These are phyloP conservation scores for Luehdorfia chinensis DNA, from an alignment of 1,140 invertebrate genomes.

Conservation along the genomic window DNA sequence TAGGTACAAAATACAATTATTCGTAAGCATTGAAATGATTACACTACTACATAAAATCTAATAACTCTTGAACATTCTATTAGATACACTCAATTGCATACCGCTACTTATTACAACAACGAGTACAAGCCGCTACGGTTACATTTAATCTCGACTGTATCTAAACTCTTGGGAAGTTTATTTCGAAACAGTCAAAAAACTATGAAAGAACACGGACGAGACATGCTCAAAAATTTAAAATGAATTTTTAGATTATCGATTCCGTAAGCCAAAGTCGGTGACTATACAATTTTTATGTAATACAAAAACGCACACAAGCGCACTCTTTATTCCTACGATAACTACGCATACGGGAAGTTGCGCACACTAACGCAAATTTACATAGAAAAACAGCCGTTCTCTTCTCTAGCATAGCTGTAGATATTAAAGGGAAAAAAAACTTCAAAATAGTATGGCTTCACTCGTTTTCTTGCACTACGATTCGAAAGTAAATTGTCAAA, in stretches of 20 bases:
- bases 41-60: slow-evolving; percentile 6
- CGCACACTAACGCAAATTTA: slow-evolving; percentile 57
- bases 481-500: slow-evolving; percentile 43
- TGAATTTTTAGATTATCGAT: slow-evolving; percentile 72
- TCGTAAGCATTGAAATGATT: neutral
- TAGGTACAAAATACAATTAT: slow-evolving; percentile 6
- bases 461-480: slow-evolving; percentile 41
- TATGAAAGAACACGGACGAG: slow-evolving; percentile 19
- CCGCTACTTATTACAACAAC: too few relatives aligned
- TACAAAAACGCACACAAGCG: slow-evolving; percentile 53
- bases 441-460: slow-evolving; percentile 73
- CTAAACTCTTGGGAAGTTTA: slow-evolving; percentile 8
- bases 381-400: slow-evolving; percentile 71
- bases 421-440: slow-evolving; percentile 63
- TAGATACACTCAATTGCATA: slow-evolving; percentile 11
- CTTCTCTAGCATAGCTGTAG: slow-evolving; percentile 60
- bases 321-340: slow-evolving; percentile 43
- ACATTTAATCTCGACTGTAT: neutral
- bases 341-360: slow-evolving; percentile 68
- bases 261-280: slow-evolving; percentile 42
- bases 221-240: slow-evolving; percentile 55
- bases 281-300: slow-evolving; percentile 71
- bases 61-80: slow-evolving; percentile 12
- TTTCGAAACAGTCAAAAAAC: slow-evolving; percentile 13
- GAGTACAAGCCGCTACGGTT: neutral